Base-by-base conservation (phyloP, 2,113 vertebrate genomes). In the Danio rerio region DNA sequence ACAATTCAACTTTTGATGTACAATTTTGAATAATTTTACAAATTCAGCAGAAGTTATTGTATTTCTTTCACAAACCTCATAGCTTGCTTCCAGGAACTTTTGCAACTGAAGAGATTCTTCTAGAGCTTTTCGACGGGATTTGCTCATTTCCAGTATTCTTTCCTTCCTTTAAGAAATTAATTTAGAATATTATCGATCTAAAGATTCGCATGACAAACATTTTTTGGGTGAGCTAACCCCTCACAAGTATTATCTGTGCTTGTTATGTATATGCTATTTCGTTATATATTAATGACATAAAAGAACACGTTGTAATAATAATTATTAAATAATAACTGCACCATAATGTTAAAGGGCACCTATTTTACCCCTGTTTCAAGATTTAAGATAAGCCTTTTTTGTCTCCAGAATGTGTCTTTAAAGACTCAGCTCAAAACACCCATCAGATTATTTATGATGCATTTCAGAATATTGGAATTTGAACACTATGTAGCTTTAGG, bases 1-100 rank as follows among this genome's bases (percentile, higher is more conserved):
- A 71, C 16, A 47, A 83, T 20, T 31, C 47, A n/a, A 58, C 18
- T 15, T 40, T 9, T 20, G 12, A 20, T 21, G 40, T 53, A 12
- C 9, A 45, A 40, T 20, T 42, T 65, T 65, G 1, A 31, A 31
- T 31, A 31, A 21, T 9, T 21, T 68, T 77, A 9, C 21, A 31
- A 21, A 12, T 20, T 43, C 16, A 7, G 16, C n/a, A 49, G 0
- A 1, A 75, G 47, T 0, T 45, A 5, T 62, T 49, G 15, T 31
- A 52, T 40, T n/a, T 58, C 15, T 1, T 9, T 45, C 2, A 12
- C 81, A 20, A 89, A 98, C 96, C 96, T 98, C 94, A 73, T 90
- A 94, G 81, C 93, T 95, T 83, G 92, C 94, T 81, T 87, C 94
- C 62, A 97, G 87, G 85, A 97, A 96, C 47, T 91, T 92, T 85